Percentiles rank a stretch among this genome's conserved stretches.
phyloP scores from a whole-genome alignment of 2,797 vertebrate species.

The Centroberyx gerrardi region DNA sequence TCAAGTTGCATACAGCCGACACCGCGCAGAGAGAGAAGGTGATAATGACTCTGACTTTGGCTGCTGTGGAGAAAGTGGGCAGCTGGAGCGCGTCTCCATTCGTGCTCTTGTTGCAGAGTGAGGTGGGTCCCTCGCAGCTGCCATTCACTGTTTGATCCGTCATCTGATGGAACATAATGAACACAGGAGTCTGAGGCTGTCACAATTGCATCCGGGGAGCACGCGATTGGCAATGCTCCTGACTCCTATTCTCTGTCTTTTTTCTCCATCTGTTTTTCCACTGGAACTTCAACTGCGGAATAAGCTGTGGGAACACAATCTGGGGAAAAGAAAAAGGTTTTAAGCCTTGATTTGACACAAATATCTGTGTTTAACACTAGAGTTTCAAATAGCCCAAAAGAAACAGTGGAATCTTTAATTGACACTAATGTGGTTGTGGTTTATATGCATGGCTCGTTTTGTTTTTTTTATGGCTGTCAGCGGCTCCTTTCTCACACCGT shows the following conservation, averaged over 20 bases:
- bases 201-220: slow-evolving; percentile 44
- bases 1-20: slow-evolving; percentile 86
- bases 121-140: slow-evolving; percentile 69
- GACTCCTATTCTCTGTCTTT: neutral
- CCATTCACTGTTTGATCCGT: slow-evolving; percentile 69
- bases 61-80: slow-evolving; percentile 88
- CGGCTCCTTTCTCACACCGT: too few species aligned
- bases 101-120: slow-evolving; percentile 67
- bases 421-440: too few species aligned
- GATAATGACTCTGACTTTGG: slow-evolving; percentile 87
- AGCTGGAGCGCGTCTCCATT: slow-evolving; percentile 80
- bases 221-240: neutral
- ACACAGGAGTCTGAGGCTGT: slow-evolving; percentile 22
- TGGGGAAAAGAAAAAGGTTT: neutral
- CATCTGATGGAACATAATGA: slow-evolving; percentile 78
- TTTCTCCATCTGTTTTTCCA: slow-evolving; percentile 23
- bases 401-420: too few species aligned
- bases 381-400: too few species aligned
- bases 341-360: neutral
- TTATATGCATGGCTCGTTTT: too few species aligned
- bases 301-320: slow-evolving; percentile 23
- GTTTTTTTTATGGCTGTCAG: too few species aligned
- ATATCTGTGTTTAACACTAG: neutral
- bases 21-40: slow-evolving; percentile 86
- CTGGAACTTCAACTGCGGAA: slow-evolving; percentile 5